phyloP scores from a whole-genome alignment of 37 sponge, comb jelly and placozoan species.

The Diacarnus erythraeanus region DNA sequence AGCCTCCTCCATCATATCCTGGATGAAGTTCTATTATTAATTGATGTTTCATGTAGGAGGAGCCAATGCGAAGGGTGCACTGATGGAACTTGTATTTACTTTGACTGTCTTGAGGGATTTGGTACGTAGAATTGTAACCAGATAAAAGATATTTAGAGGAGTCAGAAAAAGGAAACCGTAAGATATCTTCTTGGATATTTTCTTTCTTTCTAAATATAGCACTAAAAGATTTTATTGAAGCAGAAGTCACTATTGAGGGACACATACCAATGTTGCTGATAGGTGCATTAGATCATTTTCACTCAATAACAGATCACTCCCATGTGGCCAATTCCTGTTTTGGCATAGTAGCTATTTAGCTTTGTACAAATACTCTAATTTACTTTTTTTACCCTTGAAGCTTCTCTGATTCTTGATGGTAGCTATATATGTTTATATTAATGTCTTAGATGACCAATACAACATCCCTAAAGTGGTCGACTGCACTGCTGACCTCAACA shows the following conservation, averaged over 20 bases:
- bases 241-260: conserved; percentile 1
- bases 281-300: conserved; percentile 54
- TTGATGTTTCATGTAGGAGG: neutral
- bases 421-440: neutral
- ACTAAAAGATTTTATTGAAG: neutral
- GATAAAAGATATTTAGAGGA: neutral
- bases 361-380: too few species aligned
- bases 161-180: neutral
- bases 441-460: conserved; percentile 59
- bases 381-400: too few species aligned
- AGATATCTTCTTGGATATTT: too few species aligned
- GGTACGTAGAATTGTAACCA: neutral
- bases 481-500: conserved; percentile 53
- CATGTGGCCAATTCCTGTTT: neutral
- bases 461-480: conserved; percentile 77
- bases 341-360: too few species aligned
- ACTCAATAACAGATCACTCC: too few species aligned
- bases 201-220: neutral
- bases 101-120: neutral
- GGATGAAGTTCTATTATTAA: too few species aligned
- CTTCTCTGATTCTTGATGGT: too few species aligned
- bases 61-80: neutral
- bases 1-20: too few species aligned
- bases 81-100: neutral
- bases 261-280: neutral